Conservation (phyloP, 2,888 invertebrate genomes). For the Leuctra nigra region DNA sequence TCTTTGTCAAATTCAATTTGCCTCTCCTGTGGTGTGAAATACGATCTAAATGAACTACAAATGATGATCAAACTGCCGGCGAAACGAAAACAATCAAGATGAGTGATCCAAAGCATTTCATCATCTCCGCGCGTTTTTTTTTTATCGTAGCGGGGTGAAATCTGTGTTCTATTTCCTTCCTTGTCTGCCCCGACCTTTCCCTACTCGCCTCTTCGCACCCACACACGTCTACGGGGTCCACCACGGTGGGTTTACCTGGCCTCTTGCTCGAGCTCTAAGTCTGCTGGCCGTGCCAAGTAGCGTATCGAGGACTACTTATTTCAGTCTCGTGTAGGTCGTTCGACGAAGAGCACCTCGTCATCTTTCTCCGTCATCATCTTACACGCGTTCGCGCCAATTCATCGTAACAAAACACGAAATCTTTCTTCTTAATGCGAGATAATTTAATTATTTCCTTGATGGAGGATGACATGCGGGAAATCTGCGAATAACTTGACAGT, state of each 20-base stretch:
- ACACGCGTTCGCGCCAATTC: neutral
- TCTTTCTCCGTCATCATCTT: neutral
- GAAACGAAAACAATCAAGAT: no score
- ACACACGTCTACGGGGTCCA: neutral
- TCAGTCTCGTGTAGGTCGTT: constrained; percentile 15
- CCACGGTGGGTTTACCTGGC: neutral
- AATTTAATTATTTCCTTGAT: no score
- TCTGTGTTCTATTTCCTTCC: no score
- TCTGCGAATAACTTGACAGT: neutral
- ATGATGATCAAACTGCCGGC: no score
- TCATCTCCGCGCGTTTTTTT: no score
- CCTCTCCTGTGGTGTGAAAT: no score
- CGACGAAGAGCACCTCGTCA: neutral
- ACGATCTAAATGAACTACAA: no score
- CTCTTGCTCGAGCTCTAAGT: neutral
- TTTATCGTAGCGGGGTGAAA: no score
- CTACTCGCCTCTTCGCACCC: neutral
- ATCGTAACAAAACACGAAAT: neutral
- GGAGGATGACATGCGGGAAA: neutral
- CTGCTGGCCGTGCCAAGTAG: neutral
- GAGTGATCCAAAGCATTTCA: no score
- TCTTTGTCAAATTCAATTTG: no score
- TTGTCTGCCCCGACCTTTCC: constrained; percentile 13
- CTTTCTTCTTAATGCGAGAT: no score
- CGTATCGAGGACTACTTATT: constrained; percentile 9